A percentile compares a stretch with the other conserved stretches of the same genome.
These are phyloP conservation scores for Bombyx mandarina DNA, from an alignment of 1,140 invertebrate genomes.

Conservation along the genomic window DNA sequence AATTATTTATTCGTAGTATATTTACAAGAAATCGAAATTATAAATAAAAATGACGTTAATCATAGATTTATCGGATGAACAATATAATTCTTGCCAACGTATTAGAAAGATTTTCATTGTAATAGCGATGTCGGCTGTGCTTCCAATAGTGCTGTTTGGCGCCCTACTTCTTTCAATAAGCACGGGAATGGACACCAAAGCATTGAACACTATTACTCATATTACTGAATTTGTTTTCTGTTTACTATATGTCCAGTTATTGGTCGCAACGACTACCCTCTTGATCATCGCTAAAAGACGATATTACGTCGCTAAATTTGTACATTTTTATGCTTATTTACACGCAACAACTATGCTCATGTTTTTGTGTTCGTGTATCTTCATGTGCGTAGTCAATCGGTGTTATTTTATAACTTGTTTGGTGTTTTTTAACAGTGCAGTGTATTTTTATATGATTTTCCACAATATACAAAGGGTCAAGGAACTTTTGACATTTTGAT, in stretches of 20 bases:
- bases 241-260: constrained; percentile 37
- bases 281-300: constrained; percentile 28
- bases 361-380: constrained; percentile 24
- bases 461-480: too few relatives aligned
- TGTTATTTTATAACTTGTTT: constrained; percentile 17
- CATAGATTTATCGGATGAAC: constrained; percentile 26
- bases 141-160: constrained; percentile 35
- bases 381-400: constrained; percentile 31
- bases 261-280: constrained; percentile 30
- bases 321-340: constrained; percentile 33
- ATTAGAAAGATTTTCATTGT: constrained; percentile 28
- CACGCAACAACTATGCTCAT: constrained; percentile 29
- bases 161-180: constrained; percentile 22
- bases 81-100: constrained; percentile 30
- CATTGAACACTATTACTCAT: constrained; percentile 12
- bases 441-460: constrained; percentile 17
- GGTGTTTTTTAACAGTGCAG: constrained; percentile 14
- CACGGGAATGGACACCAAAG: constrained; percentile 10
- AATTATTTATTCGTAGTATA: too few relatives aligned
- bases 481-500: too few relatives aligned
- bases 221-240: constrained; percentile 35
- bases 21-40: too few relatives aligned
- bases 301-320: constrained; percentile 26
- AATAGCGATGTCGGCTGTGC: constrained; percentile 30
- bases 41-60: constrained; percentile 23